Evolutionary conservation across 2,888 invertebrate species (phyloP).

Genomic region (Idaea aversata): DNA sequence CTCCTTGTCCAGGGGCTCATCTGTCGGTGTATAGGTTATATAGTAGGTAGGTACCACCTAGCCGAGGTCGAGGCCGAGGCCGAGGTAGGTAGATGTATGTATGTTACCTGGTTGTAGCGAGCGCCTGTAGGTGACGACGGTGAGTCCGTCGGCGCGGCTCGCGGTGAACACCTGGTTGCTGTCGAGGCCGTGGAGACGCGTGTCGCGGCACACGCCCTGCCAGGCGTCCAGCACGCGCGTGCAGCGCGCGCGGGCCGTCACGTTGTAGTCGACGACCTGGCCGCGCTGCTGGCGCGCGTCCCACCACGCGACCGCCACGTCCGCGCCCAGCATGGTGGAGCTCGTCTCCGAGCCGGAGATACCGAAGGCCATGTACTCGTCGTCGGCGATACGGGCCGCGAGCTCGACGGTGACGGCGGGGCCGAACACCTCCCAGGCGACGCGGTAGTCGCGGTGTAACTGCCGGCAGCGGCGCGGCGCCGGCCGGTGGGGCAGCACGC

Average conservation of each 20-base stretch:
- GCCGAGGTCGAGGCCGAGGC: too few species aligned
- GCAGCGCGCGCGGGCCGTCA: constrained; percentile 89
- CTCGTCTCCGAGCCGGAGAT: constrained; percentile 86
- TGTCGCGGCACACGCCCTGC: constrained; percentile 93
- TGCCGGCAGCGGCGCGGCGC: constrained; percentile 91
- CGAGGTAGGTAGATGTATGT: not conserved
- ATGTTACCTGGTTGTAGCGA: constrained; percentile 84
- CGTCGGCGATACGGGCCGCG: constrained; percentile 84
- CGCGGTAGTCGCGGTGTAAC: constrained; percentile 90
- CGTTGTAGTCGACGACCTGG: constrained; percentile 90
- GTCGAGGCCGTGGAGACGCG: constrained; percentile 89
- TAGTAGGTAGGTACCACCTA: too few species aligned
- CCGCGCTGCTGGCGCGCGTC: constrained; percentile 83
- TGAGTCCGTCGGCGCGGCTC: constrained; percentile 86
- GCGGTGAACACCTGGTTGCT: constrained; percentile 90
- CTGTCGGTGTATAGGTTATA: too few species aligned
- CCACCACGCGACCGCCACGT: constrained; percentile 89
- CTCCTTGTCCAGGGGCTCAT: constrained; percentile 88
- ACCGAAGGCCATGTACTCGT: constrained; percentile 95
- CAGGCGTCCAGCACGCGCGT: constrained; percentile 92
- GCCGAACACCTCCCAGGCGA: constrained; percentile 95
- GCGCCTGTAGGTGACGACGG: constrained; percentile 88
- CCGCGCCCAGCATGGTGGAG: constrained; percentile 91
- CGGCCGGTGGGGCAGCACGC: constrained; percentile 63
- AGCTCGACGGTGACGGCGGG: constrained; percentile 92